These are phyloP conservation scores for Drosophila kikkawai DNA, from an alignment of 1,140 invertebrate species.

Conservation along the genomic window DNA sequence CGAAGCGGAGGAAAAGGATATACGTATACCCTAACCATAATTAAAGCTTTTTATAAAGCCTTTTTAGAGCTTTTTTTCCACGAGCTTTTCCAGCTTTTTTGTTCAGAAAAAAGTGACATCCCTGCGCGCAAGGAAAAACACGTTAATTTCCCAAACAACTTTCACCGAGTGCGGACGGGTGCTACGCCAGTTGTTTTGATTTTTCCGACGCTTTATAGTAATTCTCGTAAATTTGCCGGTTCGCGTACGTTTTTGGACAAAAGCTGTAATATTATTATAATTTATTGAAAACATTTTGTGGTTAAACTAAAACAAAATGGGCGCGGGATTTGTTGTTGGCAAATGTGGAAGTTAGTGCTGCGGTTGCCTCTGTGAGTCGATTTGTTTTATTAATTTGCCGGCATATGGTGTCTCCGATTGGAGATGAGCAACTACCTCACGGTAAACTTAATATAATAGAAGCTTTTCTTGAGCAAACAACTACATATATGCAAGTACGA, in stretches of 20 bases:
- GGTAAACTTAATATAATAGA: no score
- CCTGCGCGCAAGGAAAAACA: background rate
- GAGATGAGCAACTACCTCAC: background rate
- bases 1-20: no score
- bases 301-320: background rate
- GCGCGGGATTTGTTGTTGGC: constrained; percentile 7
- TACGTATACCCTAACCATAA: no score
- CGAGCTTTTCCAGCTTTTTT: no score
- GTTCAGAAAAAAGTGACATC: no score
- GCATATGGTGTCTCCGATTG: constrained; percentile 27
- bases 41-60: no score
- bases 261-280: background rate
- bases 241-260: background rate
- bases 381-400: constrained; percentile 19
- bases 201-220: background rate
- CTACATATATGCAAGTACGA: background rate
- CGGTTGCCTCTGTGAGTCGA: background rate
- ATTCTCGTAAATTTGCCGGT: constrained; percentile 31
- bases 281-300: constrained; percentile 22
- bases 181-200: background rate
- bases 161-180: background rate
- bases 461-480: background rate
- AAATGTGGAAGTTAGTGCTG: background rate
- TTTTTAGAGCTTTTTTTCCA: no score
- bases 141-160: background rate